Base-by-base conservation (phyloP, 2,797 vertebrate genomes). In the Momotus momota region DNA sequence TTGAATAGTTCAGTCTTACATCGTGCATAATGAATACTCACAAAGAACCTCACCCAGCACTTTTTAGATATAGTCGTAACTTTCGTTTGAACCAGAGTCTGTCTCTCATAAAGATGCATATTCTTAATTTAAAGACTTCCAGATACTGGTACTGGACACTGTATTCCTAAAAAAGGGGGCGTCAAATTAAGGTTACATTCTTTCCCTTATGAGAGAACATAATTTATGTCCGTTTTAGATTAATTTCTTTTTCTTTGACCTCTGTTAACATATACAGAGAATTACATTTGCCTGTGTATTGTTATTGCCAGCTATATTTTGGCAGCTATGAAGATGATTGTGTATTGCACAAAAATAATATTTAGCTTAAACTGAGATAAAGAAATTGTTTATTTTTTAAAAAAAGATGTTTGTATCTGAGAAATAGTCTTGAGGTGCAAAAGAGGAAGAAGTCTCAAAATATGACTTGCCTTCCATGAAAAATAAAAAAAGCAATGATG, bases 261-360 rank as follows among this genome's bases (percentile, higher is more conserved):
- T 91, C 91, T 85, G 67, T 94, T 96, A 95, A 92, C 87, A 86
- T 90, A 90, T 58, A 91, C 87, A 88, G 43, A 88, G 62, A 95
- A 88, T 90, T 90, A 90, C 33, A 17, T 91, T 94, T 95, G 95
- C 83, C 91, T 93, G 94, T 90, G 83, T 77, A 88, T 92, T 94
- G 91, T 96, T 95, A 94, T 70, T 87, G 78, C 95, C 71, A 91
- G n/a, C 46, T 40, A 14, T 81, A 93, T 92, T 96, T 94, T 96
- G 95, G 75, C 94, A 95, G 79, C 86, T 80, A 7, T 83, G 49
- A 82, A 80, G 38, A 78, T 14, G 71, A 81, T 71, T 90, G 72
- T 92, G 22, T 73, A 49, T 90, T 89, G 26, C 3, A 6, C 52
- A 84, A 75, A 79, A 86, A 88, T 83, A 94, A 94, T 92, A 88